Base-by-base conservation (phyloP, 2,888 invertebrate genomes). In the Eupithecia tripunctaria region DNA sequence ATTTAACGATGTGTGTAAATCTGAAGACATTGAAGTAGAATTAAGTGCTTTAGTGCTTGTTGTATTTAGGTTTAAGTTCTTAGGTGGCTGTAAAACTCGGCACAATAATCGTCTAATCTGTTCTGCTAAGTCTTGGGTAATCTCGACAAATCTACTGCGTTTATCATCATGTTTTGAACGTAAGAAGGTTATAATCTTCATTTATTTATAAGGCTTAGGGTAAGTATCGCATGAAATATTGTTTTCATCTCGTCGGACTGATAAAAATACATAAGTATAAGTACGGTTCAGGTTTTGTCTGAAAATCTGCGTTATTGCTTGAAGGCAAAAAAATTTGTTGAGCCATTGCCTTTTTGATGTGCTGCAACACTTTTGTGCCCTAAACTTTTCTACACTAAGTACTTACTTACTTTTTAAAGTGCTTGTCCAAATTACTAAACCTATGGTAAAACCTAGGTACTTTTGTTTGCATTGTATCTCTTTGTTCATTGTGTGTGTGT, bases 1-100 rank as follows among this genome's bases (percentile, higher is more conserved):
- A 15, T 59, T 67, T 67, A 67, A 67, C 67, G 70, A 70, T 27
- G 56, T 51, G 67, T 72, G 64, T 68, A 72, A 72, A 72, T 72
- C 68, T 72, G 72, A 63, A 29, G 51, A 43, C 72, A 72, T 64
- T 62, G 60, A 36, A 67, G 67, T 67, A 29, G 64, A 41, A 38
- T 72, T 64, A 67, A 36, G 51, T 41, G 56, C 70, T 70, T 43
- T 29, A 68, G 43, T 14, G 43, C 56, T 25, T 72, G 64, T 68
- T 65, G 59, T 68, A 43, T 68, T 32, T 59, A 43, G 72, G 15
- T 68, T 72, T 65, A 60, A 64, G 72, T 59, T 65, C 72, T 71
- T 60, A 62, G 15, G 43, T 47, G 62, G 59, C 47, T 38, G 43
- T 69, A 69, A 69, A 69, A 62, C 68, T 62, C n/a, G 27, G 41